A percentile compares a stretch with the other conserved stretches of the same genome.
Evolutionary conservation across 2,888 invertebrate species (phyloP).

Genomic region (Apotomis betuletana): DNA sequence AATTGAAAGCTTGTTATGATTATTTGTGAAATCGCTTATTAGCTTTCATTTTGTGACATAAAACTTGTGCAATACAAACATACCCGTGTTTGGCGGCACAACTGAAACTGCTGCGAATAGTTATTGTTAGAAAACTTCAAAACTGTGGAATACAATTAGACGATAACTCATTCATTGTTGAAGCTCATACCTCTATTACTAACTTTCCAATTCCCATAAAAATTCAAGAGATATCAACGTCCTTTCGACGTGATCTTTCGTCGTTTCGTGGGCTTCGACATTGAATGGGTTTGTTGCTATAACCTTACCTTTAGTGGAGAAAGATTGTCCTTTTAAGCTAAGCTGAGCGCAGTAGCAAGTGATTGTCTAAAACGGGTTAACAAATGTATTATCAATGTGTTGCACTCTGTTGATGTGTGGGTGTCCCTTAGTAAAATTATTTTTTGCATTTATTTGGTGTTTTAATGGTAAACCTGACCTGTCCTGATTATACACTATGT

Average conservation of each 20-base stretch:
- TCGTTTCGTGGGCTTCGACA: too few species aligned
- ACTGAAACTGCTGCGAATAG: too few species aligned
- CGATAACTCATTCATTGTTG: too few species aligned
- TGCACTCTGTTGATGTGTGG: slow-evolving; percentile 50
- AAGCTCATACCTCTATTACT: too few species aligned
- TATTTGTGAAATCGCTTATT: slow-evolving; percentile 14
- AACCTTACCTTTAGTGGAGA: slow-evolving; percentile 13
- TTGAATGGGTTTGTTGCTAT: not conserved
- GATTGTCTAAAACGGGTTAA: slow-evolving; percentile 61
- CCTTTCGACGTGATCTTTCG: too few species aligned
- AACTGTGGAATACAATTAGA: too few species aligned
- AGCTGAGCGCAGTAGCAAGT: slow-evolving; percentile 41
- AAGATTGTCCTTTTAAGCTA: slow-evolving; percentile 11
- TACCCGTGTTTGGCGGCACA: not conserved
- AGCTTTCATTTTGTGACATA: slow-evolving; percentile 3
- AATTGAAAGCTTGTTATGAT: slow-evolving; percentile 13
- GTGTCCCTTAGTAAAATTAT: slow-evolving; percentile 65
- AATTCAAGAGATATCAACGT: too few species aligned
- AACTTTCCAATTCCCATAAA: too few species aligned
- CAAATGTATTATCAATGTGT: slow-evolving; percentile 64
- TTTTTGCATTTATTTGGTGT: slow-evolving; percentile 58
- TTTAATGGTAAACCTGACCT: slow-evolving; percentile 54
- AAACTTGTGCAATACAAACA: not conserved
- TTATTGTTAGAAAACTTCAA: too few species aligned
- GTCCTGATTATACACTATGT: too few species aligned